phyloP scores from a whole-genome alignment of 2,888 invertebrate genomes.

The Orchestes rusci region DNA sequence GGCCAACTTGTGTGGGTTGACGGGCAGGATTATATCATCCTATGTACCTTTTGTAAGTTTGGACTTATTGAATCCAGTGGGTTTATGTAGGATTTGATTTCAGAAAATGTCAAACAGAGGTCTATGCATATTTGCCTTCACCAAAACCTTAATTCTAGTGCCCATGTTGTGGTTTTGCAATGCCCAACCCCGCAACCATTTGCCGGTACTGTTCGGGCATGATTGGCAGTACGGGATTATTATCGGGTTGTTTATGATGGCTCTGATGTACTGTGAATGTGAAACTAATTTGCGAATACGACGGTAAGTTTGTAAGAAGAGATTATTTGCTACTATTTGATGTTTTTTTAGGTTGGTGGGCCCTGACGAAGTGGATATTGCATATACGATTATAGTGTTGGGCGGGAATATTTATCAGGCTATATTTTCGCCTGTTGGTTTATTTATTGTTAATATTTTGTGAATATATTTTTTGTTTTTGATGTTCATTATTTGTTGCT shows the following conservation, averaged over 20 bases:
- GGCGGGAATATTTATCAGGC: conserved; percentile 3
- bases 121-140: conserved; percentile 11
- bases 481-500: no score
- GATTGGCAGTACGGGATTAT: conserved; percentile 23
- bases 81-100: no score
- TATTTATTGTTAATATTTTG: conserved; percentile 15
- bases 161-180: conserved; percentile 21
- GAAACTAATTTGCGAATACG: no score
- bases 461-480: no score
- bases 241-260: conserved; percentile 22
- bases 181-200: conserved; percentile 12
- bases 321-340: background rate
- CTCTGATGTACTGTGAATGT: no score
- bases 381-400: conserved; percentile 8
- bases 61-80: no score
- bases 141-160: conserved; percentile 22
- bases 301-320: no score
- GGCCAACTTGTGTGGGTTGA: no score
- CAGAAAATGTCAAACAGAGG: conserved; percentile 6
- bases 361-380: conserved; percentile 9
- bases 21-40: no score
- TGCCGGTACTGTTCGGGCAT: conserved; percentile 15
- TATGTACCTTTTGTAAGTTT: no score
- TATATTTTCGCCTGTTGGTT: conserved; percentile 9
- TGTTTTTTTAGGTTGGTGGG: conserved; percentile 10